Percentiles rank a stretch among this genome's conserved stretches.
Evolutionary conservation across 2,797 vertebrate genomes (phyloP).

Genomic region (Bradypodion pumilum): DNA sequence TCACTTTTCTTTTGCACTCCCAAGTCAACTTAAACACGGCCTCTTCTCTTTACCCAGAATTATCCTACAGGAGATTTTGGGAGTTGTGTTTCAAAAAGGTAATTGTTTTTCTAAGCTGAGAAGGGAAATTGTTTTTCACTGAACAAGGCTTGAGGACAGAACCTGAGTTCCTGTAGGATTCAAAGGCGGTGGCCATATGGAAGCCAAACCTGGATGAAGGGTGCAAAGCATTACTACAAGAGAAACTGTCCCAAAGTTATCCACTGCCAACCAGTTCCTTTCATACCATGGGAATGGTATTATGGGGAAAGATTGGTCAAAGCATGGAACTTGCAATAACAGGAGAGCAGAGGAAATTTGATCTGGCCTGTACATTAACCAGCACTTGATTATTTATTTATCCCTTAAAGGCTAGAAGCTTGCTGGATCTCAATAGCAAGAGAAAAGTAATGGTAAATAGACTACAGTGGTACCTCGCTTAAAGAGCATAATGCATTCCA

Average conservation of each 20-base stretch:
- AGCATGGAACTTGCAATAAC: not conserved
- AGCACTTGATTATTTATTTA: constrained; percentile 18
- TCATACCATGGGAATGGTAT: too few relatives aligned
- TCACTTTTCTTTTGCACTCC: too few relatives aligned
- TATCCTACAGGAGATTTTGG: too few relatives aligned
- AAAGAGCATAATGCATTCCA: too few relatives aligned
- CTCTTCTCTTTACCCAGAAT: too few relatives aligned
- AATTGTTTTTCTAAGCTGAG: too few relatives aligned
- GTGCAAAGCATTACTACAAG: not conserved
- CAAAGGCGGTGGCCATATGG: not conserved
- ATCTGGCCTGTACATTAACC: not conserved
- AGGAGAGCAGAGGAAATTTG: not conserved
- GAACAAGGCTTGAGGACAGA: not conserved
- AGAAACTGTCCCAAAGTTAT: not conserved
- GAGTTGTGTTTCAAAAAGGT: too few relatives aligned
- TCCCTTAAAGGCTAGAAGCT: not conserved
- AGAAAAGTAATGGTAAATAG: not conserved
- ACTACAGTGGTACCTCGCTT: too few relatives aligned
- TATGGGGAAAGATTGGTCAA: not conserved
- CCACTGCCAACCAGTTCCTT: too few relatives aligned
- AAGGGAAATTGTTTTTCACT: not conserved
- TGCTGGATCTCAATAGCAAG: not conserved
- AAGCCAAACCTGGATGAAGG: not conserved
- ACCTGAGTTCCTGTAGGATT: not conserved
- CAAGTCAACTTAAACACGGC: too few relatives aligned